Conservation (phyloP, 1,140 invertebrate genomes). For the Lethocerus indicus region DNA sequence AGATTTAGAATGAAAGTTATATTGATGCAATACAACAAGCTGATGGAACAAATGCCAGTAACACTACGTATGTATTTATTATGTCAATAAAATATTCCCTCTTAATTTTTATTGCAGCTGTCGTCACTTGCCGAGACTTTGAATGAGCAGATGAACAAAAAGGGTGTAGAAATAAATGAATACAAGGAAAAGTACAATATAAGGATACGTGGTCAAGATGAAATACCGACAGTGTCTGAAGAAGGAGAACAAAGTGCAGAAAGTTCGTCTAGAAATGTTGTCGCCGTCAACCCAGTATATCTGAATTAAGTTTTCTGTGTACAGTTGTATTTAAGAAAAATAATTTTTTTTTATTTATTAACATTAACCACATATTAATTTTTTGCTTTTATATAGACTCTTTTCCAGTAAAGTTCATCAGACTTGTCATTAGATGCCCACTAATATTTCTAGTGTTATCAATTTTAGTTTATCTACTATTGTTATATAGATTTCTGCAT, state of each 20-base stretch:
- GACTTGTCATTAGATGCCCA: background rate
- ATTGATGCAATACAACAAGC: too few species aligned
- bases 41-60: too few species aligned
- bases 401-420: too few species aligned
- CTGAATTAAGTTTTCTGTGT: background rate
- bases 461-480: too few species aligned
- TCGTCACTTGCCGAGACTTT: constrained; percentile 57
- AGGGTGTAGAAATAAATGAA: constrained; percentile 82
- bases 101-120: constrained; percentile 34
- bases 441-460: background rate
- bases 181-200: constrained; percentile 87
- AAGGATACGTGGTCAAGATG: constrained; percentile 46
- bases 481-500: too few species aligned
- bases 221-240: constrained; percentile 14
- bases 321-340: background rate
- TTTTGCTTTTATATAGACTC: background rate
- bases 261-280: background rate
- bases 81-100: too few species aligned
- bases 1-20: too few species aligned
- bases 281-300: constrained; percentile 12
- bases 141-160: constrained; percentile 63
- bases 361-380: background rate
- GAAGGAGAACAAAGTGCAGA: constrained; percentile 5
- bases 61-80: too few species aligned
- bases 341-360: background rate